Base-by-base conservation (phyloP, 1,140 invertebrate species). In the Charaxes varanes region DNA sequence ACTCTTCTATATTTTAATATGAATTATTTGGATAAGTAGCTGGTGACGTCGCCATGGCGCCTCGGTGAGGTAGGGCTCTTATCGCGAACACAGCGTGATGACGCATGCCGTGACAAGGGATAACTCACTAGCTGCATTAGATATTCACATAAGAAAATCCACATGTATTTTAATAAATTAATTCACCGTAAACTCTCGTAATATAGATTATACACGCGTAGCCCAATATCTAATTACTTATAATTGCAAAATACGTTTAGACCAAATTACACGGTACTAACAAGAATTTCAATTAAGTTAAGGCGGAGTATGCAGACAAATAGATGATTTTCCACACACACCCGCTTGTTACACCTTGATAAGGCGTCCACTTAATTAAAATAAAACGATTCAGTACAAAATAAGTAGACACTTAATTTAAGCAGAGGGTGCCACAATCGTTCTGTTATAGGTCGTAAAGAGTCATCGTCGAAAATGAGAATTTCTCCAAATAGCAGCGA, bases 371-470 rank as follows among this genome's bases (percentile, higher is more conserved):
- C 32, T 62, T 68, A 62, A 66, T 73, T 76, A 68, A 67, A 69
- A 66, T 60, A 56, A 65, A 65, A n/a, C 40, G 41, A n/a, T 48
- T 52, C 30, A 43, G 58, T 36, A 61, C 57, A 55, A 69, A 62
- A 57, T 63, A 72, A 65, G 38, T 53, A 51, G 52, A 42, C 47
- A 18, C 33, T 61, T 41, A 56, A 14, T 54, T 30, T 66, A 59
- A 23, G 27, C 37, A 55, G 37, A 56, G 30, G 38, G 51, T 19
- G 44, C 47, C 45, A 59, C 59, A 71, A 70, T 78, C 61, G 69
- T 70, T 76, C 62, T 72, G 68, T 72, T 71, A 67, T 70, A 64
- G 66, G 62, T 62, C 51, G 50, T 68, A 61, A 77, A 62, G 46
- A 53, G 59, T 53, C 48, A 69, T 68, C 54, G 48, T 56, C 54